phyloP scores from a whole-genome alignment of 2,113 vertebrate genomes.

The Bubo scandiacus region DNA sequence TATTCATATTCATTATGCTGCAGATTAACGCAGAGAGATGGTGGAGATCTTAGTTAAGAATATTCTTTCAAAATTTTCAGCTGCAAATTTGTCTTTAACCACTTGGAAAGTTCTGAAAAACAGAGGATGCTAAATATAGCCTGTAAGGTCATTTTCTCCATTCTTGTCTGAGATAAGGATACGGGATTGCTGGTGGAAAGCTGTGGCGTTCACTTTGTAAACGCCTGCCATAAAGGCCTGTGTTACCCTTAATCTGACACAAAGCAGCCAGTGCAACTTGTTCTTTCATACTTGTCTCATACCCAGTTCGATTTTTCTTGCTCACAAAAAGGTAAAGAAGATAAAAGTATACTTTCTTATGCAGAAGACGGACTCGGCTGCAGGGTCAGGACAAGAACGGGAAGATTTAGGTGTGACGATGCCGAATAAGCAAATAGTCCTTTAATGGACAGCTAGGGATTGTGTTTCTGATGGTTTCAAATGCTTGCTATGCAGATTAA shows the following conservation, averaged over 20 bases:
- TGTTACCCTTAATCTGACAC: background rate
- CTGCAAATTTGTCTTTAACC: background rate
- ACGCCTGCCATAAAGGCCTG: rapidly evolving
- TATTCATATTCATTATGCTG: too few relatives aligned
- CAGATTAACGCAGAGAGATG: background rate
- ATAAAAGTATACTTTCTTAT: background rate
- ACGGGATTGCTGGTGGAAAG: background rate
- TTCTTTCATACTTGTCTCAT: background rate
- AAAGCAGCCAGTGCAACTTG: background rate
- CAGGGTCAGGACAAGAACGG: background rate
- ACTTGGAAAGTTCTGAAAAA: background rate
- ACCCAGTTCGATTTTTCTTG: background rate
- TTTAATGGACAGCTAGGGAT: background rate
- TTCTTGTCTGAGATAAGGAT: background rate
- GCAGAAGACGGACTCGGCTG: background rate
- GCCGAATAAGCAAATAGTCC: background rate
- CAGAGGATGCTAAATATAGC: background rate
- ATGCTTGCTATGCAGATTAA: background rate
- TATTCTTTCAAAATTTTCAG: background rate
- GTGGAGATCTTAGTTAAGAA: background rate
- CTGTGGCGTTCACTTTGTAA: background rate
- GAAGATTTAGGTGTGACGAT: background rate
- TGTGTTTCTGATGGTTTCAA: background rate
- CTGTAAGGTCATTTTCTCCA: background rate
- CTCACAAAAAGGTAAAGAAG: background rate